These are phyloP conservation scores for Calameuta idolon DNA, from an alignment of 2,888 invertebrate genomes.

Conservation along the genomic window DNA sequence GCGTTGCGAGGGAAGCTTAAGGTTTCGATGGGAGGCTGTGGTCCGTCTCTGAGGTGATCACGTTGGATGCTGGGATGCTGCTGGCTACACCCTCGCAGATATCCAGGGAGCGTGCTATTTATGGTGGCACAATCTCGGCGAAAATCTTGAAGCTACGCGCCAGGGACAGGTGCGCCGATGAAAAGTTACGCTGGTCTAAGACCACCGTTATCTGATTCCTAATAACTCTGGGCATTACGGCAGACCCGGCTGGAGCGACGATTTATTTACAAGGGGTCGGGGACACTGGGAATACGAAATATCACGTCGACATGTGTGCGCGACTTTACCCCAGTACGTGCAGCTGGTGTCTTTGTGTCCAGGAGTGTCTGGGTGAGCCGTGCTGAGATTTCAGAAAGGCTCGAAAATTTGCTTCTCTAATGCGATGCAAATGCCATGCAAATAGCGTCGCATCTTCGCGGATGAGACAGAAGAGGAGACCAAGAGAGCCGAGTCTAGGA, in stretches of 20 bases:
- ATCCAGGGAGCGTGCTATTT: constrained; percentile 2
- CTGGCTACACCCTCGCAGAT: background rate
- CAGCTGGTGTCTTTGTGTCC: background rate
- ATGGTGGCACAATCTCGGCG: background rate
- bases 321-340: background rate
- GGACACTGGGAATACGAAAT: constrained; percentile 7
- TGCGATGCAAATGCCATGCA: constrained; percentile 10
- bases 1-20: background rate
- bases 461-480: background rate
- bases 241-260: constrained; percentile 20
- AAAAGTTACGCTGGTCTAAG: background rate
- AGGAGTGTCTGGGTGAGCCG: constrained; percentile 1
- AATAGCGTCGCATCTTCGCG: constrained; percentile 1
- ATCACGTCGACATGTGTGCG: background rate
- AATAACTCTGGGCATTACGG: constrained; percentile 43
- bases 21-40: background rate
- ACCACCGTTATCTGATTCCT: constrained; percentile 48
- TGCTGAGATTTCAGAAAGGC: constrained; percentile 13
- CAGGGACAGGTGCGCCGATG: constrained; percentile 8
- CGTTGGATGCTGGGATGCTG: background rate
- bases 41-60: background rate
- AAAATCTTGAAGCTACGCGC: background rate
- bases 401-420: constrained; percentile 9
- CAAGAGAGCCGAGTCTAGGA: background rate
- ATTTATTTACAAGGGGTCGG: constrained; percentile 30